Evolutionary conservation across 2,113 vertebrate species (phyloP), one percentile per base, ranked within the genome.

Genomic region (Sinosuthora webbiana): DNA sequence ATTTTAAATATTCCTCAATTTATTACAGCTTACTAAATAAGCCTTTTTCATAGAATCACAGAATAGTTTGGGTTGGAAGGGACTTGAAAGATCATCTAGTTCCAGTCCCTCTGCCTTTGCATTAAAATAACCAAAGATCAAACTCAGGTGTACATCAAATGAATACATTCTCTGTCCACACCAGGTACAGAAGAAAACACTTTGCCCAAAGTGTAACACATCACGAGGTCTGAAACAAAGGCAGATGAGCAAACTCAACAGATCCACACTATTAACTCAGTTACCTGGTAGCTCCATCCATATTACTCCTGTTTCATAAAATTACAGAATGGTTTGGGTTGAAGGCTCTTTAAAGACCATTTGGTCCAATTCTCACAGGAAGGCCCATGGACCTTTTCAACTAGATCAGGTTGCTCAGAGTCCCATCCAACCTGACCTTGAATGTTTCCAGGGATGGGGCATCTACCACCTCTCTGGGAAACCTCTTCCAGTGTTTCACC

Each of bases 121-220:
- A 79, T 75, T 78, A 59, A 59, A 93, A 55, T 18, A 83, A 83
- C 1, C 19, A 27, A 84, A 83, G 62, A 90, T 10, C 35, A 64
- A 56, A 44, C 2, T 28, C 3, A 4, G 22, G 11, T 21, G 8
- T 27, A 59, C 1, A 1, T 2, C 28, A 15, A 77, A 7, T 1
- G 1, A 31, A 76, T 3, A 2, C 1, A 3, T 31, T 45, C 63
- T 84, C 47, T 70, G 22, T 24, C 37, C 50, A 18, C 35, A 63
- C 7, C 1, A 3, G 21, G 11, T 30, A 74, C 21, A 87, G 39
- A 59, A 67, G 14, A 74, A 70, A 77, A 27, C 33, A 67, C 50
- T 73, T 53, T 35, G 20, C 31, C 64, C 24, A 27, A 80, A 70
- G 24, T 15, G 15, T 10, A 45, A 37, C 44, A 20, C 15, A 9